Conservation (phyloP, 2,888 invertebrate genomes). For the Leptinotarsa tumamoca region DNA sequence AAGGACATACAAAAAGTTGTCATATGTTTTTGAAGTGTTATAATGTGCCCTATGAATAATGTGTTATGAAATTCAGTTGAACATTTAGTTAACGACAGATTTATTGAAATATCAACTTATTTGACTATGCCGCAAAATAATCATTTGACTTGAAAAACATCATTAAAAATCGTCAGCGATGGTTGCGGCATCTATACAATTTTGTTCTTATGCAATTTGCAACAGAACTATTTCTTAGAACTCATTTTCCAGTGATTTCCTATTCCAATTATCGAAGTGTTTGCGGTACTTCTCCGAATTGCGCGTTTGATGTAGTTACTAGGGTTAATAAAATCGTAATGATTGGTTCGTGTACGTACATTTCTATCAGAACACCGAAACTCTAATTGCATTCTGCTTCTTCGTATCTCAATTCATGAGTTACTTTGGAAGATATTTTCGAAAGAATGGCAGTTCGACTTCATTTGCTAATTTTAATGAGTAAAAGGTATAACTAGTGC, state of each 20-base stretch:
- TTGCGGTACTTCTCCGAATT: conserved; percentile 62
- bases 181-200: background rate
- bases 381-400: conserved; percentile 48
- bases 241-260: conserved; percentile 51
- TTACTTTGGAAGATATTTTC: background rate
- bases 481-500: background rate
- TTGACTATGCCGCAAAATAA: too few relatives aligned
- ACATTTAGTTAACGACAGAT: too few relatives aligned
- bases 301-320: conserved; percentile 63
- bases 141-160: too few relatives aligned
- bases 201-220: background rate
- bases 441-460: background rate
- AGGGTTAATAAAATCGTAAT: conserved; percentile 63
- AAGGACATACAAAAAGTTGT: too few relatives aligned
- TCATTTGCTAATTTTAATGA: background rate
- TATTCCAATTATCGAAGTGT: conserved; percentile 60
- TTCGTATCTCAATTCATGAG: conserved; percentile 29
- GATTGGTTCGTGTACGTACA: conserved; percentile 51
- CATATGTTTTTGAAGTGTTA: too few relatives aligned
- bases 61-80: too few relatives aligned
- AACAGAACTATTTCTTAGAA: conserved; percentile 39
- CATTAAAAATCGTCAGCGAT: background rate
- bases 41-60: too few relatives aligned
- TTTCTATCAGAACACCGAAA: conserved; percentile 49
- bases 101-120: too few relatives aligned